phyloP scores from a whole-genome alignment of 1,140 invertebrate species.

The Oreohelix idahoensis region DNA sequence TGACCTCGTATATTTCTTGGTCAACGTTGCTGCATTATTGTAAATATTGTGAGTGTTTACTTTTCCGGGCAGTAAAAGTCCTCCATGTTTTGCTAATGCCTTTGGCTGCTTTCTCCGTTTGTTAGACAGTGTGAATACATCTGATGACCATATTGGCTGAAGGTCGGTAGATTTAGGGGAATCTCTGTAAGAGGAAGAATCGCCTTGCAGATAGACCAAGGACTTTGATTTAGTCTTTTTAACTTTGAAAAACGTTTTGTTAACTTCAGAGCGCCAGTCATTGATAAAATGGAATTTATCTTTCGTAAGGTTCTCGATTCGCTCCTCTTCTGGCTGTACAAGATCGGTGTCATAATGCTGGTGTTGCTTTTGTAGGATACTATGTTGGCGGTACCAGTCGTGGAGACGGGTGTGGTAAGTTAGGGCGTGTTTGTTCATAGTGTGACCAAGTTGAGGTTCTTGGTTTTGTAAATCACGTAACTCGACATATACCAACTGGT shows the following conservation, averaged over 20 bases:
- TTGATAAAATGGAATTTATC: slow-evolving; percentile 19
- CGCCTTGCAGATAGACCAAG: neutral
- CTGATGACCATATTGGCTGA: neutral
- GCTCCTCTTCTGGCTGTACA: neutral
- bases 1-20: neutral
- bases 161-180: neutral
- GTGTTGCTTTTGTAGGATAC: slow-evolving; percentile 27
- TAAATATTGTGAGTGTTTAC: neutral
- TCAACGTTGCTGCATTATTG: neutral
- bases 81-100: neutral
- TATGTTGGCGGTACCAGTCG: slow-evolving; percentile 37
- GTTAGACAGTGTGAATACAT: neutral
- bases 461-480: too few relatives aligned
- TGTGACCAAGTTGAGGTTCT: neutral
- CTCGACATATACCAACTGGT: too few relatives aligned
- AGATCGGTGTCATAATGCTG: neutral
- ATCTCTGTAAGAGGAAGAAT: neutral
- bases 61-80: neutral
- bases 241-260: slow-evolving; percentile 30
- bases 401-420: slow-evolving; percentile 34
- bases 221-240: slow-evolving; percentile 28
- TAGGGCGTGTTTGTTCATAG: slow-evolving; percentile 34
- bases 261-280: slow-evolving; percentile 43
- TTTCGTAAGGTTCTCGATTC: neutral
- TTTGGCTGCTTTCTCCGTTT: neutral